Percentiles rank a stretch among this genome's conserved stretches.
Conservation (phyloP, 2,113 vertebrate genomes). For the Pterocles orientalis region DNA sequence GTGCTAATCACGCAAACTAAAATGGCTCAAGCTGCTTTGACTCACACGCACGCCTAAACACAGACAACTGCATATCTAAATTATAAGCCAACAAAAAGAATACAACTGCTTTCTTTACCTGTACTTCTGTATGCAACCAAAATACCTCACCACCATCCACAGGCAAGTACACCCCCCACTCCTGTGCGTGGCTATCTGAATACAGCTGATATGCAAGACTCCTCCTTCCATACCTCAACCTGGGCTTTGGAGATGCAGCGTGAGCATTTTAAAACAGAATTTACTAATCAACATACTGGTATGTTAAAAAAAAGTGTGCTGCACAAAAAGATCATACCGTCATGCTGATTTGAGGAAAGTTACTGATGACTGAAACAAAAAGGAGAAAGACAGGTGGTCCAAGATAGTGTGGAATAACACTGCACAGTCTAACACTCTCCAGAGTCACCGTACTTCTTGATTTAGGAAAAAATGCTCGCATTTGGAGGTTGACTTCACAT, state of each 20-base stretch:
- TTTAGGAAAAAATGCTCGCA: neutral
- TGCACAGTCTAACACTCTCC: neutral
- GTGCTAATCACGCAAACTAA: slow-evolving; percentile 1
- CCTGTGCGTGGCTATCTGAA: neutral
- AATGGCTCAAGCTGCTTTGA: neutral
- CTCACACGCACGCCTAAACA: neutral
- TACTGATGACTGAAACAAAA: neutral
- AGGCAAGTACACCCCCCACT: neutral
- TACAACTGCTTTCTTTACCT: neutral
- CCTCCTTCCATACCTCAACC: neutral
- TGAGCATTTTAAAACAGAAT: neutral
- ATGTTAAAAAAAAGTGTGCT: neutral
- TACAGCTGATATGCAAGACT: neutral
- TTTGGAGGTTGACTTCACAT: neutral
- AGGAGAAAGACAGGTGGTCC: neutral
- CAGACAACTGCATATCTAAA: neutral
- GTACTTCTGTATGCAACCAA: neutral
- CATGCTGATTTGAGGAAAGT: neutral
- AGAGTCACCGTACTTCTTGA: neutral
- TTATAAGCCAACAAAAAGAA: neutral
- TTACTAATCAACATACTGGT: neutral
- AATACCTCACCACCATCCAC: neutral
- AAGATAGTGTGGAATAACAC: neutral
- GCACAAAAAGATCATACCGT: neutral
- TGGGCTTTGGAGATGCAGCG: neutral